phyloP scores from a whole-genome alignment of 2,113 vertebrate species.

The Rana temporaria region DNA sequence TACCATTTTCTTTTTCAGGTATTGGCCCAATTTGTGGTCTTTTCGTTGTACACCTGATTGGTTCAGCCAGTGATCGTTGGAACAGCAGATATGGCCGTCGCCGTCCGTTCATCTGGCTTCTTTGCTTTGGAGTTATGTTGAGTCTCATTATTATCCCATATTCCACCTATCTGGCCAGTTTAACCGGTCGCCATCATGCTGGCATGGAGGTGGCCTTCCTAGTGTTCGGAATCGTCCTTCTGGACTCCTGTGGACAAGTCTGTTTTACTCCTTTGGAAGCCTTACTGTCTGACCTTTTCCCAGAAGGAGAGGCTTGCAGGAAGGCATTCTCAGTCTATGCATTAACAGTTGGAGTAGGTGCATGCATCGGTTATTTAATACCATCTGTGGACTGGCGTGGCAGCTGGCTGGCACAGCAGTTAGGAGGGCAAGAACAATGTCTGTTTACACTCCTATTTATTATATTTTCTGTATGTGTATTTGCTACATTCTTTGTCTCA shows the following conservation, averaged over 20 bases:
- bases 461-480: slow-evolving; percentile 79
- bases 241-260: slow-evolving; percentile 87
- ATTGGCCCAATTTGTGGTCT: slow-evolving; percentile 84
- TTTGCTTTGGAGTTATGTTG: slow-evolving; percentile 81
- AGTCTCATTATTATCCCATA: slow-evolving; percentile 83
- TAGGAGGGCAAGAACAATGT: slow-evolving; percentile 82
- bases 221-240: slow-evolving; percentile 76
- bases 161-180: slow-evolving; percentile 70
- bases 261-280: slow-evolving; percentile 87
- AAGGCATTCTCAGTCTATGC: slow-evolving; percentile 84
- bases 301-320: slow-evolving; percentile 78
- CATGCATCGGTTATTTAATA: slow-evolving; percentile 85
- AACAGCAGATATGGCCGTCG: slow-evolving; percentile 82
- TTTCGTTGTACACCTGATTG: slow-evolving; percentile 79
- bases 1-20: slow-evolving; percentile 64
- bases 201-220: slow-evolving; percentile 78
- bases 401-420: slow-evolving; percentile 71
- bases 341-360: slow-evolving; percentile 86
- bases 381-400: slow-evolving; percentile 82
- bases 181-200: slow-evolving; percentile 65
- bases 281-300: slow-evolving; percentile 84
- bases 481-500: slow-evolving; percentile 76
- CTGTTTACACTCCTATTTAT: slow-evolving; percentile 80
- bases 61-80: slow-evolving; percentile 83
- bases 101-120: slow-evolving; percentile 84